A percentile compares a stretch with the other conserved stretches of the same genome.
Evolutionary conservation across 2,113 vertebrate species (phyloP).

Genomic region (Pogona vitticeps): DNA sequence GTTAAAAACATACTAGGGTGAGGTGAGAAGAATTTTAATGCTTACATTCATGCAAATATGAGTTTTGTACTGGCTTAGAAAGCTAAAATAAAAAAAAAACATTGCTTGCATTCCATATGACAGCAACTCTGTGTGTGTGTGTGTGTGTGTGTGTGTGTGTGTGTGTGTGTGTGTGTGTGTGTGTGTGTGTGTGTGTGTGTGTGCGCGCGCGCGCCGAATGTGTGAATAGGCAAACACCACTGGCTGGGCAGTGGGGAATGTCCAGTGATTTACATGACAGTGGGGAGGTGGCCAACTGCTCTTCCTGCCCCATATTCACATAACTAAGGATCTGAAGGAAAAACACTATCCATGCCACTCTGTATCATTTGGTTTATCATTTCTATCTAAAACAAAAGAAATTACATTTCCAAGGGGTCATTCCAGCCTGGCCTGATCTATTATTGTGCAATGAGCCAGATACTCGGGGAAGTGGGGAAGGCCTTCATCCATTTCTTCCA

Average conservation of each 20-base stretch:
- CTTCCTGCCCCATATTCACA: no score
- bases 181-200: no score
- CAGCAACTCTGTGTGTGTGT: not conserved
- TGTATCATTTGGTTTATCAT: not conserved
- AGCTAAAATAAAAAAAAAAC: not conserved
- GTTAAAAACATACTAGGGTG: not conserved
- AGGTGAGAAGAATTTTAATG: constrained; percentile 2
- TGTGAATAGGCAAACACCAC: not conserved
- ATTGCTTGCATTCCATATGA: not conserved
- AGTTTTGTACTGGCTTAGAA: not conserved
- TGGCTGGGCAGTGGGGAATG: not conserved
- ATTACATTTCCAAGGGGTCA: not conserved
- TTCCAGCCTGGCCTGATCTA: not conserved
- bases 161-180: no score
- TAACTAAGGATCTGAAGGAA: not conserved
- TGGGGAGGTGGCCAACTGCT: no score
- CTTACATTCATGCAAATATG: not conserved
- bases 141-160: no score
- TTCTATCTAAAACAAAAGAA: not conserved
- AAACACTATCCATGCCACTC: not conserved
- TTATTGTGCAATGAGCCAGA: not conserved
- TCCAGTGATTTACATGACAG: not conserved
- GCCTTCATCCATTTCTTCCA: no score
- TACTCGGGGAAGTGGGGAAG: not conserved
- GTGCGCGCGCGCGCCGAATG: no score